These are phyloP conservation scores for Agonopterix subpropinquella DNA, from an alignment of 2,888 invertebrate species.

Conservation along the genomic window DNA sequence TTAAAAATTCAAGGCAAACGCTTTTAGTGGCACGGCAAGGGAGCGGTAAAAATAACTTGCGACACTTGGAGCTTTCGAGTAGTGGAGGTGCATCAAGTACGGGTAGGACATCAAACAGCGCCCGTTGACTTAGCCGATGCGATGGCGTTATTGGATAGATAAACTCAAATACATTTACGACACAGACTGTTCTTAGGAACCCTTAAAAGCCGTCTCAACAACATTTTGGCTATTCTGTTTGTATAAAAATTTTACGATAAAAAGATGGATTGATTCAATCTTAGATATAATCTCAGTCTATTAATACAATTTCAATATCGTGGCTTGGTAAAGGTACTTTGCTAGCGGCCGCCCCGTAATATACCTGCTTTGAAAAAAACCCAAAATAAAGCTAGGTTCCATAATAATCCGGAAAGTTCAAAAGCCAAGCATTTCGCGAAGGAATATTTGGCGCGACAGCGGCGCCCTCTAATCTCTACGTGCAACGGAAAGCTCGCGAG, in stretches of 20 bases:
- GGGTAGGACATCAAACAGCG: conserved; percentile 45
- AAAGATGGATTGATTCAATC: too few species aligned
- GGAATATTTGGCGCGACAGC: conserved; percentile 16
- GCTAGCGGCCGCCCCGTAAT: too few species aligned
- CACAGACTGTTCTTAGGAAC: not conserved
- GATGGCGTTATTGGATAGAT: conserved; percentile 50
- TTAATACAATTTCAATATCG: too few species aligned
- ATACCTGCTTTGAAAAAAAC: too few species aligned
- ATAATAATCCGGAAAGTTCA: not conserved
- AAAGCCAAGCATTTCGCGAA: not conserved
- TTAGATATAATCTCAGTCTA: too few species aligned
- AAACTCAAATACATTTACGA: conserved; percentile 32
- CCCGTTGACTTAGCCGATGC: conserved; percentile 50
- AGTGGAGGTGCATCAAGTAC: conserved; percentile 32
- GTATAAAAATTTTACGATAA: too few species aligned
- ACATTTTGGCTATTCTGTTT: too few species aligned
- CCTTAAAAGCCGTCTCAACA: too few species aligned
- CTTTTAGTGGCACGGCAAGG: conserved; percentile 51
- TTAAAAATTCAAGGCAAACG: conserved; percentile 68
- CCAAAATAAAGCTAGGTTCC: too few species aligned
- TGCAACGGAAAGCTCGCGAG: conserved; percentile 31
- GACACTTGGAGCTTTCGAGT: conserved; percentile 31
- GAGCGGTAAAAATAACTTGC: conserved; percentile 57
- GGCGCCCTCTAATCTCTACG: conserved; percentile 37
- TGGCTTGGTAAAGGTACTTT: too few species aligned